phyloP scores from a whole-genome alignment of 2,113 vertebrate genomes.

The Diphyllodes magnificus region DNA sequence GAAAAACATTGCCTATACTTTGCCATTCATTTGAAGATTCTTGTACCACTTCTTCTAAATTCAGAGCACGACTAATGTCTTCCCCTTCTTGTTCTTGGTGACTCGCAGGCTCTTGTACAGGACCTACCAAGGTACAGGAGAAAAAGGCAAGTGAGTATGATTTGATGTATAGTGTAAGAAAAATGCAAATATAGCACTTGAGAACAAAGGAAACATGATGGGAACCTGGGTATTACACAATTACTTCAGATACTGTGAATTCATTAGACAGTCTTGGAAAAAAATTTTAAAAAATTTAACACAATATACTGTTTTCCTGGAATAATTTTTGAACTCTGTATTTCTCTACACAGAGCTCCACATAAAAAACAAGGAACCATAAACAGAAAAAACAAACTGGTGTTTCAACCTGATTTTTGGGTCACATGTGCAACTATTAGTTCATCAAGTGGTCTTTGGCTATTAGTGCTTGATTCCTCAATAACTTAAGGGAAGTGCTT shows the following conservation, averaged over 20 bases:
- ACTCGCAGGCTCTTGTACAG: conserved; percentile 59
- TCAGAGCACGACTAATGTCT: conserved; percentile 72
- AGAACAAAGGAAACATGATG: not conserved
- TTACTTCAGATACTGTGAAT: not conserved
- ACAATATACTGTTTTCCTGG: not conserved
- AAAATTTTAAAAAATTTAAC: accelerated
- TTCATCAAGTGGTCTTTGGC: not conserved
- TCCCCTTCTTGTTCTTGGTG: conserved; percentile 71
- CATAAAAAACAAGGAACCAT: not conserved
- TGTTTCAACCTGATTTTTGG: not conserved
- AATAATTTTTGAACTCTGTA: not conserved
- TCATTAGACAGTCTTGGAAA: not conserved
- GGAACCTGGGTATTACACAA: not conserved
- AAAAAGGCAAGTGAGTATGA: not conserved
- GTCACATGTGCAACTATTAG: not conserved
- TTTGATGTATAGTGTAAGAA: not conserved
- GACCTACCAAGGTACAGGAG: conserved; percentile 37
- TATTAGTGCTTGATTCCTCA: not conserved
- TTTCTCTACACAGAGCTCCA: not conserved
- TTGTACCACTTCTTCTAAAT: conserved; percentile 81
- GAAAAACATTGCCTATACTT: conserved; percentile 80
- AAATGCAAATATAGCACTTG: not conserved
- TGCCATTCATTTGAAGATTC: conserved; percentile 82
- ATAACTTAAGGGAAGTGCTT: not conserved
- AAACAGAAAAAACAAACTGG: not conserved